Evolutionary conservation across 2,888 invertebrate genomes (phyloP).

Genomic region (Automeris io): DNA sequence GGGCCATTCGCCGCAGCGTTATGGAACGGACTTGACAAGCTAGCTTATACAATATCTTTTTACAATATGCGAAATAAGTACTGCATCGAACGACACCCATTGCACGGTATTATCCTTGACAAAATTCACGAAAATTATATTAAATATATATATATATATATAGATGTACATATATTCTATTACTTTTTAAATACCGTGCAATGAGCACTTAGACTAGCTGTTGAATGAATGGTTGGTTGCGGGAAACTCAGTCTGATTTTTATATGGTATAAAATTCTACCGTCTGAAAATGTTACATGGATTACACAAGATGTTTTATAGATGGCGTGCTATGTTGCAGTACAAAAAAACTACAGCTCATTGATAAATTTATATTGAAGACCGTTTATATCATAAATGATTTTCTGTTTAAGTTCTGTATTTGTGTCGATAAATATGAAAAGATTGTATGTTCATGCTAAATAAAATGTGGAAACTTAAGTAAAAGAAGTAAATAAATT

Average conservation of each 20-base stretch:
- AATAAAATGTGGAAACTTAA: too few species aligned
- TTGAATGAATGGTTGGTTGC: conserved; percentile 28
- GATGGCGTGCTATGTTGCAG: too few species aligned
- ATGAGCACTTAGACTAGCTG: conserved; percentile 33
- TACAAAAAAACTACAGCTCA: too few species aligned
- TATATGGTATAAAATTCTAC: conserved; percentile 14
- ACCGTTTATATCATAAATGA: too few species aligned
- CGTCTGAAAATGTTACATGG: neutral
- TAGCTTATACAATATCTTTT: conserved; percentile 40
- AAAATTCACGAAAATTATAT: conserved; percentile 7
- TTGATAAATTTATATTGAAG: too few species aligned
- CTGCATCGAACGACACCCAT: conserved; percentile 25
- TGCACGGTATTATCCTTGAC: conserved; percentile 19
- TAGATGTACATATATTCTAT: neutral
- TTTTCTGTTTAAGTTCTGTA: too few species aligned
- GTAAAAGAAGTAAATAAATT: too few species aligned
- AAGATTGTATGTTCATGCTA: too few species aligned
- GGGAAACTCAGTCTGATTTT: conserved; percentile 49
- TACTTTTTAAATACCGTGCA: conserved; percentile 20
- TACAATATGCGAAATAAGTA: conserved; percentile 43
- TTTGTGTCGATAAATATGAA: too few species aligned
- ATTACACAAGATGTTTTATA: neutral
- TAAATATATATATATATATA: neutral
- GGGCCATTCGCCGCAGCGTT: neutral
- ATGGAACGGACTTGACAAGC: conserved; percentile 52